Conservation (phyloP, 2,888 invertebrate genomes). For the Caenorhabditis angaria region DNA sequence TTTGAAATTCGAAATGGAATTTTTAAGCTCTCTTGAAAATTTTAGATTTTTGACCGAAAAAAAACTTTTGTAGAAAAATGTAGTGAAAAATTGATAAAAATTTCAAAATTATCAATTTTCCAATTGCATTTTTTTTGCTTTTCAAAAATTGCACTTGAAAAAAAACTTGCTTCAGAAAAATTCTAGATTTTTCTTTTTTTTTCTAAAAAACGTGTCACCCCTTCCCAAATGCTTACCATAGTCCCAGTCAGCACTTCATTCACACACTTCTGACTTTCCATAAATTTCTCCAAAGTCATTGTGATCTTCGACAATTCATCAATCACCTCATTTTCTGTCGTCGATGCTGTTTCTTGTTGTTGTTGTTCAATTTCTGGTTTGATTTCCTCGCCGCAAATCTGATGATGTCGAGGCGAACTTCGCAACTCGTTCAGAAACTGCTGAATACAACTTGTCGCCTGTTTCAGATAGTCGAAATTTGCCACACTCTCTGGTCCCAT, state of each 20-base stretch:
- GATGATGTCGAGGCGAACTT: not conserved
- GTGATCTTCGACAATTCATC: slow-evolving; percentile 24
- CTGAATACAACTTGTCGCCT: slow-evolving; percentile 13
- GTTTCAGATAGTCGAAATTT: slow-evolving; percentile 8
- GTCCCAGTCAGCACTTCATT: slow-evolving; percentile 25
- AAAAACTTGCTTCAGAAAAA: not conserved
- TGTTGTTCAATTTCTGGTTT: not conserved
- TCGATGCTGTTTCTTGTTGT: not conserved
- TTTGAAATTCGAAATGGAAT: too few relatives aligned
- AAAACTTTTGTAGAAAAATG: too few relatives aligned
- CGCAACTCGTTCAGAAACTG: slow-evolving; percentile 9
- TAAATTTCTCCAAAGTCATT: slow-evolving; percentile 14
- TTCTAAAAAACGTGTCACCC: too few relatives aligned
- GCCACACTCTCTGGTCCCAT: slow-evolving; percentile 10
- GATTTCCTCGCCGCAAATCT: not conserved
- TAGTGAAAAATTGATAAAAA: too few relatives aligned
- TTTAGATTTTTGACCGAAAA: too few relatives aligned
- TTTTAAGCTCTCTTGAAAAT: too few relatives aligned
- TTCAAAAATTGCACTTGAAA: slow-evolving; percentile 2
- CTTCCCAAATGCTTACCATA: slow-evolving; percentile 26
- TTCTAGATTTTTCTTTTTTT: not conserved
- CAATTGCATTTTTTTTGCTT: not conserved
- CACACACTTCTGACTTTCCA: slow-evolving; percentile 23
- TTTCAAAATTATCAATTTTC: not conserved
- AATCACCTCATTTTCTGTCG: slow-evolving; percentile 6